Conservation (phyloP, 2,888 invertebrate species). For the Emmelina monodactyla region DNA sequence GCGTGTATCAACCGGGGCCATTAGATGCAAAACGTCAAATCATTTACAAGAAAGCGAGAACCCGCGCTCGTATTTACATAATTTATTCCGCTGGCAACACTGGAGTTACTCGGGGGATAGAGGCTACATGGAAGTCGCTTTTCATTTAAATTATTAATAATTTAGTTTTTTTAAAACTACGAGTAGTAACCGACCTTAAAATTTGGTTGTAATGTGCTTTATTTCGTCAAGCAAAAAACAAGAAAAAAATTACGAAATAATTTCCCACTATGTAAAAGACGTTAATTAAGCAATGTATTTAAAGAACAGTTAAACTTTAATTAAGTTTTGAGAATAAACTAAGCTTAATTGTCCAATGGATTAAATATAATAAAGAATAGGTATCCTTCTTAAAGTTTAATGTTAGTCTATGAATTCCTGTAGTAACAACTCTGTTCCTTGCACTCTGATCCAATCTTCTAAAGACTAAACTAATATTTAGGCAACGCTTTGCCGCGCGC, state of each 20-base stretch:
- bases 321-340: too few species aligned
- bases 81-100: constrained; percentile 43
- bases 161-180: too few species aligned
- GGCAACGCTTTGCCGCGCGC: constrained; percentile 62
- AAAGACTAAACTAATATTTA: constrained; percentile 67
- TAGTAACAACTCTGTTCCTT: constrained; percentile 32
- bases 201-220: not conserved
- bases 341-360: too few species aligned
- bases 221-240: not conserved
- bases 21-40: constrained; percentile 55
- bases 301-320: too few species aligned
- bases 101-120: constrained; percentile 22
- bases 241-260: constrained; percentile 1
- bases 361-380: too few species aligned
- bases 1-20: constrained; percentile 22
- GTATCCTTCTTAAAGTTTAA: too few species aligned
- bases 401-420: too few species aligned
- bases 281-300: not conserved
- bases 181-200: constrained; percentile 4
- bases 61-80: constrained; percentile 62
- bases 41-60: constrained; percentile 62
- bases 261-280: too few species aligned
- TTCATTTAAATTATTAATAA: too few species aligned
- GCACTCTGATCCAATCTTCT: constrained; percentile 50
- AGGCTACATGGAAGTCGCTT: too few species aligned